Evolutionary conservation across 2,888 invertebrate genomes (phyloP).

Genomic region (Sylvicola cinctus): DNA sequence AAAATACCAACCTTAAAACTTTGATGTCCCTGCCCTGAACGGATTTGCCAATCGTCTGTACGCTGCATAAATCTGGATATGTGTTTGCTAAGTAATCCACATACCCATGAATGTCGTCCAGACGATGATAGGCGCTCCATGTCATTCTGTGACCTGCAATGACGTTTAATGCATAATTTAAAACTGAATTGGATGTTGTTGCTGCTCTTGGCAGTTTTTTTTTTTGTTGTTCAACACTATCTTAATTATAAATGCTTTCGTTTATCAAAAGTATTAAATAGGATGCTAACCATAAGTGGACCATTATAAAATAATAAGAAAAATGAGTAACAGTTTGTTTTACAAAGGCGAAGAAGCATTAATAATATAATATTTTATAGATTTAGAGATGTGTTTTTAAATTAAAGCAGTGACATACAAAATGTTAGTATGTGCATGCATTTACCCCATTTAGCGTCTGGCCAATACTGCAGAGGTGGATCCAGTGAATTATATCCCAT

Average conservation of each 20-base stretch:
- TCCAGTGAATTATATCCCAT: slow-evolving; percentile 33
- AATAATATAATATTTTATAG: no score
- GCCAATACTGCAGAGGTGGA: slow-evolving; percentile 36
- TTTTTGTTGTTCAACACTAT: no score
- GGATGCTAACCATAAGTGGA: no score
- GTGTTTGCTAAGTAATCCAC: slow-evolving; percentile 47
- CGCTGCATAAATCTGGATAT: slow-evolving; percentile 50
- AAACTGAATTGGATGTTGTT: slow-evolving; percentile 22
- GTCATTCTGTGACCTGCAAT: slow-evolving; percentile 33
- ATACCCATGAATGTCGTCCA: slow-evolving; percentile 46
- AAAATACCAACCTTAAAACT: slow-evolving; percentile 27
- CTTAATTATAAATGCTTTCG: no score
- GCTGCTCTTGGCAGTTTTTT: no score
- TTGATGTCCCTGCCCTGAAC: slow-evolving; percentile 53
- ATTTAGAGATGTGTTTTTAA: no score
- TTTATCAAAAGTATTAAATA: no score
- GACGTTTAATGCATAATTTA: neutral
- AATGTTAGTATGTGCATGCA: no score
- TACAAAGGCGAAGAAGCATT: no score
- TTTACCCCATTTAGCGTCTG: slow-evolving; percentile 36
- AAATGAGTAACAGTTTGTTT: no score
- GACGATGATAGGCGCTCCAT: slow-evolving; percentile 56
- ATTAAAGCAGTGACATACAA: no score
- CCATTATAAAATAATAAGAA: no score
- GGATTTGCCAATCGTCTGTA: slow-evolving; percentile 52